These are phyloP conservation scores for Eucera pruinosa DNA, from an alignment of 2,888 invertebrate species.

Conservation along the genomic window DNA sequence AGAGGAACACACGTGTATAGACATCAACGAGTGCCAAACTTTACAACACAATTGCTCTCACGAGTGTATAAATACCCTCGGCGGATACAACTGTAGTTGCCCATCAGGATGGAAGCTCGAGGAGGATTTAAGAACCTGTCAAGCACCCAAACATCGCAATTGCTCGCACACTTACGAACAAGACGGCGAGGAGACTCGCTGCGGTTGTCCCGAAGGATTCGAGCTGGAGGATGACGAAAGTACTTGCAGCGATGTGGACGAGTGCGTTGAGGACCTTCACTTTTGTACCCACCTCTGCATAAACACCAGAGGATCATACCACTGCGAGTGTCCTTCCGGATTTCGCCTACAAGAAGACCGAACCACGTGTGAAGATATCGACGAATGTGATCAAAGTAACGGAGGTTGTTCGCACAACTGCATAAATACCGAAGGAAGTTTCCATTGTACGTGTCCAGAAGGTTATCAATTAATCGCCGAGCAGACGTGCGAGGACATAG, in stretches of 20 bases:
- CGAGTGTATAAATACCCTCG: slow-evolving; percentile 85
- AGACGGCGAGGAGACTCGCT: slow-evolving; percentile 81
- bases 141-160: slow-evolving; percentile 72
- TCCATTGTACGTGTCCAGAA: slow-evolving; percentile 85
- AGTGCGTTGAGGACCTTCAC: slow-evolving; percentile 74
- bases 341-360: slow-evolving; percentile 79
- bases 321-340: slow-evolving; percentile 86
- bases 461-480: slow-evolving; percentile 82
- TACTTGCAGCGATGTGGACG: slow-evolving; percentile 83
- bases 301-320: slow-evolving; percentile 84
- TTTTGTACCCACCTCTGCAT: slow-evolving; percentile 75
- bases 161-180: slow-evolving; percentile 82
- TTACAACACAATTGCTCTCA: slow-evolving; percentile 77
- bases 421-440: slow-evolving; percentile 85
- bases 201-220: slow-evolving; percentile 85
- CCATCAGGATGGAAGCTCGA: slow-evolving; percentile 81
- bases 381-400: slow-evolving; percentile 81
- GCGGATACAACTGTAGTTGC: slow-evolving; percentile 85
- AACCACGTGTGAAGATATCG: slow-evolving; percentile 80
- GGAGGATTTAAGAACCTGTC: slow-evolving; percentile 76
- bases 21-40: slow-evolving; percentile 85
- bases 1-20: slow-evolving; percentile 76
- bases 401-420: slow-evolving; percentile 86
- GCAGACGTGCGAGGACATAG: slow-evolving; percentile 84
- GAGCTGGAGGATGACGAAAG: slow-evolving; percentile 82